Evolutionary conservation across 2,113 vertebrate species (phyloP), one percentile per base, ranked within the genome.

Genomic region (Bothrops jararaca): DNA sequence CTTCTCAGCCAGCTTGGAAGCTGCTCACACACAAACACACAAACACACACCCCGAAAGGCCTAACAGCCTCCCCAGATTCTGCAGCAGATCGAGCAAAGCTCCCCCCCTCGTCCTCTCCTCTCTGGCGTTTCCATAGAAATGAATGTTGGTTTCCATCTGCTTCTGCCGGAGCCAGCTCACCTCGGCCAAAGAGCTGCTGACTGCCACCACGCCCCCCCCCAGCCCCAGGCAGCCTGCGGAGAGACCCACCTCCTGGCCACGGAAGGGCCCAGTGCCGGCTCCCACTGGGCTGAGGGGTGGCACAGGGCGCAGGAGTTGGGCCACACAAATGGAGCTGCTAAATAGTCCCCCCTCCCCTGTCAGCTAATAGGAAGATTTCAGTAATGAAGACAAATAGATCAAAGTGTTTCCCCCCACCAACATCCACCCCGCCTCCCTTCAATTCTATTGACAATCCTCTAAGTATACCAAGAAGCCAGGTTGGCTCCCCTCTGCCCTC

Each of bases 41-140:
- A n/a, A 4, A 12, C 64, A 29, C 26, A 74, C 11, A n/a, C 26
- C 64, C 12, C 1, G 5, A 50, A 86, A 50, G 18, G 42, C 20
- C 45, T 3, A 29, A 94, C 93, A 89, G 91, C 93, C 93, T 94
- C 95, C 96, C 29, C 0, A 60, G 15, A 42, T 13, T 58, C 69
- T 34, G 39, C 18, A 91, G 92, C 92, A 52, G 95, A 91, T 94
- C 94, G 88, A 97, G 96, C 58, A 94, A 94, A 96, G 93, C 96
- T 95, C 93, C 88, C 52, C 48, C 92, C 93, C 95, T 95, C 96
- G 92, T 57, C 88, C 96, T 94, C 90, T 90, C 85, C 94, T 57
- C 95, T 97, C 97, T 97, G 96, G 86, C 11, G 97, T 98, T 97
- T 96, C 98, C 97, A 98, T 97, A 94, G 97, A 93, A 96, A 98